Percentiles rank a stretch among this genome's conserved stretches.
Evolutionary conservation across 2,888 invertebrate species (phyloP).

Genomic region (Dione vanillae): DNA sequence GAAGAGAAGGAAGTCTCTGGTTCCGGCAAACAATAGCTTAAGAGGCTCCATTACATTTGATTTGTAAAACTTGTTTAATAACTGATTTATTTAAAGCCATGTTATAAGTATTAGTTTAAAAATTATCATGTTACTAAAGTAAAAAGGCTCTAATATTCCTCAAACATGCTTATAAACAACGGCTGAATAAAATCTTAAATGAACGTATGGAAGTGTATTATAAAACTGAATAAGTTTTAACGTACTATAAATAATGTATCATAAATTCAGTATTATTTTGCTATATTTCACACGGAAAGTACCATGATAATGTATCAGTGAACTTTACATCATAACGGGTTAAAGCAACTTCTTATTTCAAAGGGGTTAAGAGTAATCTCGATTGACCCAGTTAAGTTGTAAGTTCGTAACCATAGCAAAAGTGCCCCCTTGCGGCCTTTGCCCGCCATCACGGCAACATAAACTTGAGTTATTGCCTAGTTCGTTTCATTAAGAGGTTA

Average conservation of each 20-base stretch:
- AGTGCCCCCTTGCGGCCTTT: conserved; percentile 59
- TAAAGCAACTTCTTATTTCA: conserved; percentile 13
- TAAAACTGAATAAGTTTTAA: too few species aligned
- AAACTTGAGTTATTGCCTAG: conserved; percentile 69
- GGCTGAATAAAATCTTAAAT: neutral
- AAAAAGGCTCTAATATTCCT: too few species aligned
- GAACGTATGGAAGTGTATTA: neutral
- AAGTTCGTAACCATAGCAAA: conserved; percentile 69
- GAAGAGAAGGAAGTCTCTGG: too few species aligned
- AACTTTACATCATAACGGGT: neutral
- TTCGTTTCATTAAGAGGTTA: conserved; percentile 56
- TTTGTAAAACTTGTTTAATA: too few species aligned
- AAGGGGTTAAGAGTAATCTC: conserved; percentile 24
- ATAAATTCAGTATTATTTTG: neutral
- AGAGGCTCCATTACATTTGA: too few species aligned
- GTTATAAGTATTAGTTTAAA: too few species aligned
- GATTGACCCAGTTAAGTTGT: conserved; percentile 49
- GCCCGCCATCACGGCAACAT: conserved; percentile 55
- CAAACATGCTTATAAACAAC: too few species aligned
- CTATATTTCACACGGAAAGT: neutral
- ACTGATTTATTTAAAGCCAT: too few species aligned
- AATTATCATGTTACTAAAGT: too few species aligned
- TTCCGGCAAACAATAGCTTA: too few species aligned
- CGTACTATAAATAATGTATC: too few species aligned
- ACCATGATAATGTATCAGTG: neutral